These are phyloP conservation scores for Lasioglossum morio DNA, from an alignment of 2,888 invertebrate species.

Conservation along the genomic window DNA sequence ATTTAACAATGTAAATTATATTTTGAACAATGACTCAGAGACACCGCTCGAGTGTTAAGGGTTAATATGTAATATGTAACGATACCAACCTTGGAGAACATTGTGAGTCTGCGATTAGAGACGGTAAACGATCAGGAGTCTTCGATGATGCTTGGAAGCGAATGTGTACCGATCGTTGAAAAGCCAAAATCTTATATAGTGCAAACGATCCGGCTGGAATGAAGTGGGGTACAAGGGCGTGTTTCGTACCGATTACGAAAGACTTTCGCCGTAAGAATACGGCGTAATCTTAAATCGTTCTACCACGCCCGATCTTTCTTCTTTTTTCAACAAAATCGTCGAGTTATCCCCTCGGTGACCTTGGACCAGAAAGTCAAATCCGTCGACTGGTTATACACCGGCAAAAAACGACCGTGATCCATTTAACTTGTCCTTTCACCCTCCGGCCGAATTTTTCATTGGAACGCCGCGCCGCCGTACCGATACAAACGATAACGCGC, in stretches of 20 bases:
- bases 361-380: constrained; percentile 58
- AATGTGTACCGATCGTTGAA: constrained; percentile 36
- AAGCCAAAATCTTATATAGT: constrained; percentile 76
- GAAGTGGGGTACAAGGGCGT: constrained; percentile 70
- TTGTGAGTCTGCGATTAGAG: constrained; percentile 31
- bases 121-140: constrained; percentile 23
- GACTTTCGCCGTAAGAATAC: constrained; percentile 52
- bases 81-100: constrained; percentile 66
- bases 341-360: constrained; percentile 41
- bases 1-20: too few species aligned
- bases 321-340: constrained; percentile 36
- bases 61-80: neutral
- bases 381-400: constrained; percentile 22
- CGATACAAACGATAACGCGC: neutral
- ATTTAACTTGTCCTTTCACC: constrained; percentile 23
- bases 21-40: too few species aligned
- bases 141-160: constrained; percentile 34
- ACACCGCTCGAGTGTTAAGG: too few species aligned
- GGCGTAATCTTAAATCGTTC: constrained; percentile 24
- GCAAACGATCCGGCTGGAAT: constrained; percentile 50
- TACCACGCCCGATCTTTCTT: constrained; percentile 49
- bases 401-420: constrained; percentile 20
- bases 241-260: constrained; percentile 64
- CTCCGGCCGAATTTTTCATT: constrained; percentile 8
- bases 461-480: neutral